These are phyloP conservation scores for Daktulosphaira vitifoliae DNA, from an alignment of 1,140 invertebrate species.

Conservation along the genomic window DNA sequence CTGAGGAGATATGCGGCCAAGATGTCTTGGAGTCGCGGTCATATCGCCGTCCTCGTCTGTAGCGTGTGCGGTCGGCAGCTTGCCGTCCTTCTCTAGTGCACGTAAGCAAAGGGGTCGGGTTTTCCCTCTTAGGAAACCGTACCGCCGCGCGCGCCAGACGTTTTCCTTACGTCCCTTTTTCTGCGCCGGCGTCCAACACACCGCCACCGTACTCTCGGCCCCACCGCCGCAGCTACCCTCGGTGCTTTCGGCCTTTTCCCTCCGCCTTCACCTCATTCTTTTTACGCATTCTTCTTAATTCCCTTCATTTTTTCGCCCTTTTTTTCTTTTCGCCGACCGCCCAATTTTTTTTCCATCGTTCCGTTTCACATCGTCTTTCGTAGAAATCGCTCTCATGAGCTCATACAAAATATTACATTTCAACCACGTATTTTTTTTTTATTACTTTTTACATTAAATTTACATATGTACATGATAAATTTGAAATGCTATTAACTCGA, in stretches of 20 bases:
- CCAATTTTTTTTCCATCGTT: slow-evolving; percentile 3
- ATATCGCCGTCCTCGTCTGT: slow-evolving; percentile 33
- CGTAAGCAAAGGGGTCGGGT: slow-evolving; percentile 24
- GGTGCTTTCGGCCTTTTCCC: too few species aligned
- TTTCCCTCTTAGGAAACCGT: slow-evolving; percentile 36
- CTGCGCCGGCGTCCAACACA: slow-evolving; percentile 40
- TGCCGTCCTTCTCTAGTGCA: slow-evolving; percentile 23
- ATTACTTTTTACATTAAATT: too few species aligned
- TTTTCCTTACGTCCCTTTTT: slow-evolving; percentile 38
- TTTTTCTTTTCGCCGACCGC: background rate
- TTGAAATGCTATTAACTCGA: too few species aligned
- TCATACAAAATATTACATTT: too few species aligned
- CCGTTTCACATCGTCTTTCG: slow-evolving; percentile 22
- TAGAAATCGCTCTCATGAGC: background rate
- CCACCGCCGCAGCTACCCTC: too few species aligned
- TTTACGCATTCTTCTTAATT: background rate
- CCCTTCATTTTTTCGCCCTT: slow-evolving; percentile 11
- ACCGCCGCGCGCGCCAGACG: slow-evolving; percentile 34
- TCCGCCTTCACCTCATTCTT: background rate
- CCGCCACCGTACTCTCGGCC: slow-evolving; percentile 27
- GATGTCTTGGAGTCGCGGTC: slow-evolving; percentile 31
- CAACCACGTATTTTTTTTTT: too few species aligned
- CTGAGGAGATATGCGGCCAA: slow-evolving; percentile 34
- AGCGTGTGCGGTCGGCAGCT: slow-evolving; percentile 32
- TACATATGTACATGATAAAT: too few species aligned